Evolutionary conservation across 2,797 vertebrate species (phyloP), one percentile per base, ranked within the genome.

Genomic region (Peromyscus melanophrys): DNA sequence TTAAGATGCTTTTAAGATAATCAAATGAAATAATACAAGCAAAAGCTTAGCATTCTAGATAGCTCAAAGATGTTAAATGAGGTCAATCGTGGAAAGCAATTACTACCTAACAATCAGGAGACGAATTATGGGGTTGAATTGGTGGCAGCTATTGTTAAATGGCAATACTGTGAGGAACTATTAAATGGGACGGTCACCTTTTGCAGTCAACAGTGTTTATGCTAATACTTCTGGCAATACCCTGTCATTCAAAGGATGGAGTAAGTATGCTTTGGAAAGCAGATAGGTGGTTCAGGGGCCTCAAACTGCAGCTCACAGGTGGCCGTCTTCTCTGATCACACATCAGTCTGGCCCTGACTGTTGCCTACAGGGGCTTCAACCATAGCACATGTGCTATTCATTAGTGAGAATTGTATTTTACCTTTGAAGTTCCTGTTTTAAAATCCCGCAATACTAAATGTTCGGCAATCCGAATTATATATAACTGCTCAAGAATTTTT

Each of bases 381-480:
- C 40, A 23, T 17, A 77, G 67, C 92, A 95, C 97, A 97, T 97
- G 78, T 97, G 97, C 75, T 97, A 97, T 96, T 90, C 94, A 94
- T 98, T 96, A 98, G 91, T 77, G 80, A 93, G 83, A 95, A 96
- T 49, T 90, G 89, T 96, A 84, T 96, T 93, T 96, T 97, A 95
- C 95, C 96, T 98, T 97, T 98, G 97, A 97, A 96, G 96, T 97
- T 96, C 92, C 95, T 96, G 94, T 97, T 97, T 98, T 95, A 97
- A 97, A 97, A 97, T 96, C 92, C 94, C 95, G 84, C 89, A 97
- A 97, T 96, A 96, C 92, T 95, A 91, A 98, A 97, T 96, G 96
- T 90, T 96, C 86, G 16, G 96, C 94, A 82, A 96, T 88, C 83
- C 25, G 77, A 96, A 97, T 97, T 94, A 91, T 43, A 89, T 81